These are phyloP conservation scores for Pangasius djambal DNA, from an alignment of 2,797 vertebrate species.

Conservation along the genomic window DNA sequence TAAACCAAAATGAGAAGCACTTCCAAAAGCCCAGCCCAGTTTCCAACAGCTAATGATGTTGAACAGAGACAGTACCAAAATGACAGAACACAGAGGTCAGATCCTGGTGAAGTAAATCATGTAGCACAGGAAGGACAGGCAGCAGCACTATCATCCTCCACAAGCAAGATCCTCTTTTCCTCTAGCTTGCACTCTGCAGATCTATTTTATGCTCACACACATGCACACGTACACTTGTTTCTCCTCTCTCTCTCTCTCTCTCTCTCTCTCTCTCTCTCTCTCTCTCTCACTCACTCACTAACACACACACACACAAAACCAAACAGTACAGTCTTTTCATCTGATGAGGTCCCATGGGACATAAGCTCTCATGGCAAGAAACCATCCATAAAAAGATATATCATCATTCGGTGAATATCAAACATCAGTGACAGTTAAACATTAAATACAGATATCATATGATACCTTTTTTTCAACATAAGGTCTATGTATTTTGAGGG, in stretches of 20 bases:
- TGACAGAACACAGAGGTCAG: conserved; percentile 91
- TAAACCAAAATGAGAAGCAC: conserved; percentile 64
- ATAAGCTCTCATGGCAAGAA: conserved; percentile 70
- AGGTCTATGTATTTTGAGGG: neutral
- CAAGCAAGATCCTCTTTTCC: conserved; percentile 67
- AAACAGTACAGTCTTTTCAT: conserved; percentile 66
- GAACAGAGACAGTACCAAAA: conserved; percentile 81
- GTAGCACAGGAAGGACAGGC: conserved; percentile 78
- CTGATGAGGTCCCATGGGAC: conserved; percentile 75
- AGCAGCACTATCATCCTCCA: conserved; percentile 65
- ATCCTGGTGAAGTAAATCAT: conserved; percentile 90
- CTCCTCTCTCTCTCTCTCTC: conserved; percentile 38
- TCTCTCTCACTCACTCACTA: conserved; percentile 47
- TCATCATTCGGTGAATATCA: conserved; percentile 61
- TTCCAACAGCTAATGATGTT: conserved; percentile 62
- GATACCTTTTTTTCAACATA: neutral
- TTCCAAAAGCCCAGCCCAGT: conserved; percentile 62
- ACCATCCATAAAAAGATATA: conserved; percentile 68
- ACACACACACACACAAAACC: conserved; percentile 49
- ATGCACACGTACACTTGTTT: conserved; percentile 43
- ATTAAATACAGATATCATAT: conserved; percentile 37
- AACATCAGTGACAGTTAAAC: conserved; percentile 57
- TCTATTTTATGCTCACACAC: conserved; percentile 54
- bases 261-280: conserved; percentile 39
- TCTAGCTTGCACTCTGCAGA: conserved; percentile 50